These are phyloP conservation scores for Ypsolopha scabrella DNA, from an alignment of 2,888 invertebrate genomes.

Conservation along the genomic window DNA sequence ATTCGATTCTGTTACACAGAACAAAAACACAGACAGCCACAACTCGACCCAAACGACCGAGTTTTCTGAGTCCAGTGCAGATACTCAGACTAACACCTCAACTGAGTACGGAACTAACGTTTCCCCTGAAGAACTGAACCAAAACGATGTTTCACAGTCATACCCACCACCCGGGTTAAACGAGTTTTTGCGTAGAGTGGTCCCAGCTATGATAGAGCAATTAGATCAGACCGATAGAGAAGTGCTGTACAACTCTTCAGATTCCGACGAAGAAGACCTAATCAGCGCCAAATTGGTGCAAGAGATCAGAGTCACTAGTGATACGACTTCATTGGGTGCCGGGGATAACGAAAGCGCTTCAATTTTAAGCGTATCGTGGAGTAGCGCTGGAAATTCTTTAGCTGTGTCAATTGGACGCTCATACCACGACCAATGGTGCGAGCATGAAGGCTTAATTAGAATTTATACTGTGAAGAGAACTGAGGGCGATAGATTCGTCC, in stretches of 20 bases:
- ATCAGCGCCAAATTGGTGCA: constrained; percentile 37
- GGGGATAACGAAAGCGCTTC: constrained; percentile 36
- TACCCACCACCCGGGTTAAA: constrained; percentile 42
- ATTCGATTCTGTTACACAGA: constrained; percentile 35
- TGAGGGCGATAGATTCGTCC: constrained; percentile 58
- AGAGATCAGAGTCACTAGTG: constrained; percentile 29
- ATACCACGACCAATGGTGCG: constrained; percentile 51
- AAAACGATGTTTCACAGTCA: constrained; percentile 27
- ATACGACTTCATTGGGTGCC: constrained; percentile 22
- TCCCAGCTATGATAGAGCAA: constrained; percentile 47
- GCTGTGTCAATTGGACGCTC: constrained; percentile 40
- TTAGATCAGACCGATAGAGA: constrained; percentile 36
- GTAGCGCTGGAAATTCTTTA: constrained; percentile 42
- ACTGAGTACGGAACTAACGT: constrained; percentile 31
- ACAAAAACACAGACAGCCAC: constrained; percentile 19
- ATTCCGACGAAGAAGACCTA: constrained; percentile 49
- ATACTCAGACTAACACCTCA: constrained; percentile 31
- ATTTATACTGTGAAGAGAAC: constrained; percentile 40
- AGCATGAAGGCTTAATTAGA: constrained; percentile 41
- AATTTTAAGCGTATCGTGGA: constrained; percentile 42
- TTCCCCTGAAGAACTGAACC: constrained; percentile 30
- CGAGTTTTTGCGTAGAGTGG: constrained; percentile 46
- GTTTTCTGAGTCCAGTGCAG: constrained; percentile 14
- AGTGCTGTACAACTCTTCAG: constrained; percentile 32
- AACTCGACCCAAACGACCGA: constrained; percentile 36